phyloP scores from a whole-genome alignment of 1,140 invertebrate genomes.

The Sinonovacula constricta region DNA sequence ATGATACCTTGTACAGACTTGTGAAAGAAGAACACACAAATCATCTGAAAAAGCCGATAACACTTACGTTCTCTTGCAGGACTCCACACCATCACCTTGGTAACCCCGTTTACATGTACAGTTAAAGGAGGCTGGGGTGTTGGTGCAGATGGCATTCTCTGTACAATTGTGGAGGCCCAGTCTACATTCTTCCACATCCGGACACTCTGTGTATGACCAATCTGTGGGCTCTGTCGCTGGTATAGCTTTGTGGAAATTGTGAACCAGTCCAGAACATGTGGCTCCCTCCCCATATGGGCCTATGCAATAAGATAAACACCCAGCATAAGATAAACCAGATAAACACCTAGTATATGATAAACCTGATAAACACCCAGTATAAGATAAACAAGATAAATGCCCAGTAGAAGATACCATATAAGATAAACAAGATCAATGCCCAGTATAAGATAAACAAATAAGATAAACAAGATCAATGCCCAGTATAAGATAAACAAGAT shows the following conservation, averaged over 20 bases:
- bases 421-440: too few species aligned
- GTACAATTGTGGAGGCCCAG: constrained; percentile 93
- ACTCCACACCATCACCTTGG: constrained; percentile 89
- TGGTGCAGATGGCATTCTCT: constrained; percentile 92
- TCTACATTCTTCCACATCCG: constrained; percentile 95
- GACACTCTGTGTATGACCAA: constrained; percentile 95
- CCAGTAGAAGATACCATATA: too few species aligned
- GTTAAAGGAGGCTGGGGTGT: constrained; percentile 92
- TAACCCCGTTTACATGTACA: constrained; percentile 91
- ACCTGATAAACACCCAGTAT: too few species aligned
- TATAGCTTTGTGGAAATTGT: constrained; percentile 50
- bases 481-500: too few species aligned
- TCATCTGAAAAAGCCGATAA: too few species aligned
- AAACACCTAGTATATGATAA: too few species aligned
- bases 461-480: too few species aligned
- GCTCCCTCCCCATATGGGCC: constrained; percentile 56
- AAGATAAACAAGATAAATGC: too few species aligned
- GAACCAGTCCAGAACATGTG: constrained; percentile 60
- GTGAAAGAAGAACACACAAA: too few species aligned
- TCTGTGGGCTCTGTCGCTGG: constrained; percentile 79
- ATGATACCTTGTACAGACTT: too few species aligned
- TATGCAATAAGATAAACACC: constrained; percentile 25
- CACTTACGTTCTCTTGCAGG: constrained; percentile 87
- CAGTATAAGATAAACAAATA: too few species aligned
- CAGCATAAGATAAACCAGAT: too few species aligned